A percentile compares a stretch with the other conserved stretches of the same genome.
Evolutionary conservation across 2,113 vertebrate species (phyloP).

Genomic region (Chloropsis hardwickii): DNA sequence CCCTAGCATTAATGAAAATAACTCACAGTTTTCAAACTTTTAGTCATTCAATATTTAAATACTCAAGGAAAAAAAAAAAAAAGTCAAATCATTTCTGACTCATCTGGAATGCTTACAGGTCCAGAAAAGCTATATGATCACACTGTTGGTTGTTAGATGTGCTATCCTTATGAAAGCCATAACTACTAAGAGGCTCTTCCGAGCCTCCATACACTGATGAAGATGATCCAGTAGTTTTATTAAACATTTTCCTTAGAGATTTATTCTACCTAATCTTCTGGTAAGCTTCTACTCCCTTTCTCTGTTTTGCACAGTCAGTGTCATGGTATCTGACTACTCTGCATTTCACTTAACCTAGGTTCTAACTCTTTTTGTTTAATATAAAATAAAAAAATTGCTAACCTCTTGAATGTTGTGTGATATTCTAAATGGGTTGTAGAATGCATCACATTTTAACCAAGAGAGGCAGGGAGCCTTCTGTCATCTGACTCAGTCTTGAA

Average conservation of each 20-base stretch:
- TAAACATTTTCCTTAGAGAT: neutral
- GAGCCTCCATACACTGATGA: neutral
- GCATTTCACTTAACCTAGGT: neutral
- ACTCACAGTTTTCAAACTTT: neutral
- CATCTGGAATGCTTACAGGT: neutral
- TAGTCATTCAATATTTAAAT: neutral
- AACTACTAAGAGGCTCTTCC: neutral
- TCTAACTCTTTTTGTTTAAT: neutral
- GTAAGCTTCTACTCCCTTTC: neutral
- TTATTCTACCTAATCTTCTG: neutral
- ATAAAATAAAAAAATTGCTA: neutral
- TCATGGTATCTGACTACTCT: neutral
- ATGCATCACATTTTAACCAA: neutral
- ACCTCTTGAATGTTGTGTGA: neutral
- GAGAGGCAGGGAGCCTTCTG: neutral
- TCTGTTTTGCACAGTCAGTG: neutral
- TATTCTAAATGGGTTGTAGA: neutral
- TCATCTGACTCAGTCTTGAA: neutral
- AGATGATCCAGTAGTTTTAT: neutral
- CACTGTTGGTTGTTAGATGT: neutral
- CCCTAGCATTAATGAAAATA: neutral
- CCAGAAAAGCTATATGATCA: neutral
- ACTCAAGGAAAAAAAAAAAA: neutral
- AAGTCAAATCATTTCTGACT: neutral
- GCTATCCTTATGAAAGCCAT: neutral